These are phyloP conservation scores for Muntiacus reevesi DNA, from an alignment of 2,113 vertebrate genomes.

Conservation along the genomic window DNA sequence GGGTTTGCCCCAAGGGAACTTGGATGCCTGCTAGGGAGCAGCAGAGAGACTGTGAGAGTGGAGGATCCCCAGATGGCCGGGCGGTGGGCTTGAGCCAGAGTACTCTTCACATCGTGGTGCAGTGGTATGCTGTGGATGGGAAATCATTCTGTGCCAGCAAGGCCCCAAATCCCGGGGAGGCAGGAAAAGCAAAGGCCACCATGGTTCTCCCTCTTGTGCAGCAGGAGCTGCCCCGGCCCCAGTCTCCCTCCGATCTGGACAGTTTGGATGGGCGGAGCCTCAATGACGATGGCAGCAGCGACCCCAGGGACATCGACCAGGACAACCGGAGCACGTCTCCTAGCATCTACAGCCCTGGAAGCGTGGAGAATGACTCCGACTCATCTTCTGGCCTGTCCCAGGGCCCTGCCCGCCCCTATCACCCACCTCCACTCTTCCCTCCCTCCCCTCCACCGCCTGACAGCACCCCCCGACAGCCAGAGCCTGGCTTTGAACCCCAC, in stretches of 20 bases:
- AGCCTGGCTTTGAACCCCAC: constrained; percentile 81
- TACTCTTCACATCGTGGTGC: neutral
- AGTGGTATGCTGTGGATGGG: neutral
- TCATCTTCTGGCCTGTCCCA: constrained; percentile 86
- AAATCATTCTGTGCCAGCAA: neutral
- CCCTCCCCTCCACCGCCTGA: constrained; percentile 84
- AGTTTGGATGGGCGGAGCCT: constrained; percentile 94
- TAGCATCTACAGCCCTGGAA: constrained; percentile 95
- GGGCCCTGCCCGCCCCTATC: constrained; percentile 80
- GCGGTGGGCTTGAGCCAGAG: neutral
- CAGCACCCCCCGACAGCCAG: constrained; percentile 78
- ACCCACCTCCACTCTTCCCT: constrained; percentile 82
- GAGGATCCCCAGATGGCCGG: neutral
- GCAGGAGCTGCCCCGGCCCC: constrained; percentile 83
- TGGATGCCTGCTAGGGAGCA: neutral
- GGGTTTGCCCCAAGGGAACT: neutral
- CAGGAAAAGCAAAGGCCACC: neutral
- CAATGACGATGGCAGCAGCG: constrained; percentile 95
- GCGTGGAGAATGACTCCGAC: constrained; percentile 96
- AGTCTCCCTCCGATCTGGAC: constrained; percentile 84
- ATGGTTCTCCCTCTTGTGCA: neutral
- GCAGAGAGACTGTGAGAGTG: neutral
- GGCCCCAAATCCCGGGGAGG: neutral
- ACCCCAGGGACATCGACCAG: constrained; percentile 97
- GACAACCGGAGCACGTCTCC: constrained; percentile 99